Percentiles rank a stretch among this genome's conserved stretches.
Conservation (phyloP, 1,140 invertebrate species). For the Heliconius eleuchia region DNA sequence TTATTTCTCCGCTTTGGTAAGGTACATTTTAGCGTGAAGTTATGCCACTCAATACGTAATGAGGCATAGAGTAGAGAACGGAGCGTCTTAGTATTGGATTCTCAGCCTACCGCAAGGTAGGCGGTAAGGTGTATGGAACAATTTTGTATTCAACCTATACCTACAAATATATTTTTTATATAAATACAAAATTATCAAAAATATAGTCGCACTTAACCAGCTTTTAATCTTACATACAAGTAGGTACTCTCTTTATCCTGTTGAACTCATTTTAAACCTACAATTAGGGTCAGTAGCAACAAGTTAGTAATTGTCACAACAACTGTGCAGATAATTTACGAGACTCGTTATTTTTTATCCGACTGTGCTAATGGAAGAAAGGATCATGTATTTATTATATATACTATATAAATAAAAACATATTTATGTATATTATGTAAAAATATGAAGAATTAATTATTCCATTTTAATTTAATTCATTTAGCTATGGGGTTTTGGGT, state of each 20-base stretch:
- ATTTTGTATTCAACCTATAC: no score
- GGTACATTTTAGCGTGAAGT: not conserved
- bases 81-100: not conserved
- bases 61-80: not conserved
- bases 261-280: constrained; percentile 1
- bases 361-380: not conserved
- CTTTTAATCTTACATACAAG: not conserved
- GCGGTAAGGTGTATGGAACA: no score
- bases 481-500: no score
- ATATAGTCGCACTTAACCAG: not conserved
- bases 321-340: constrained; percentile 17
- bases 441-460: no score
- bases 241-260: not conserved
- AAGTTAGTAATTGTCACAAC: constrained; percentile 18
- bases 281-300: constrained; percentile 22
- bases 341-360: not conserved
- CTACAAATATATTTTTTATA: not conserved
- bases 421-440: no score
- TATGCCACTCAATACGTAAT: no score
- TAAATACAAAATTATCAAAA: not conserved
- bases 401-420: not conserved
- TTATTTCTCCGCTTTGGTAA: not conserved
- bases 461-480: no score
- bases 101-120: not conserved
- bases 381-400: not conserved